Evolutionary conservation across 2,797 vertebrate genomes (phyloP).

Genomic region (Malurus leucopterus): DNA sequence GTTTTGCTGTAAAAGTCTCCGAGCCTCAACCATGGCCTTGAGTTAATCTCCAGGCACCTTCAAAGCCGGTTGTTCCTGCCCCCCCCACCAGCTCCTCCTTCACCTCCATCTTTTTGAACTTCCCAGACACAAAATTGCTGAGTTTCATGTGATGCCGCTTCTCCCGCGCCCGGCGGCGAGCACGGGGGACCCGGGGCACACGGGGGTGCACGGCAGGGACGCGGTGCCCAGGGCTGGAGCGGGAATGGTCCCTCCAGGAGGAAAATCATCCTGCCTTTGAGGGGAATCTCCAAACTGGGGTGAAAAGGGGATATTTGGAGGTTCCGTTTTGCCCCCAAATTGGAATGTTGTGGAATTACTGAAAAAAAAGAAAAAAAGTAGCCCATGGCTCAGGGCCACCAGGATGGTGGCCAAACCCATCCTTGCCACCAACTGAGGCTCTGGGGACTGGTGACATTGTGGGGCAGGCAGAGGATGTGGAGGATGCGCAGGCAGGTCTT

Average conservation of each 20-base stretch:
- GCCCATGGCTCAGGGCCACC: neutral
- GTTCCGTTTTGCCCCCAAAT: neutral
- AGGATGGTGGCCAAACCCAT: fast-evolving
- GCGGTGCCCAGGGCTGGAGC: fast-evolving
- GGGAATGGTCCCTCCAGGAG: neutral
- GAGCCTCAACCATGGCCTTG: conserved; percentile 33
- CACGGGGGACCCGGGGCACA: fast-evolving
- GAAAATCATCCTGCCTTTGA: neutral
- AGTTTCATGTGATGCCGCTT: neutral
- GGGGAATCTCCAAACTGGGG: neutral
- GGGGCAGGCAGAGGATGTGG: neutral
- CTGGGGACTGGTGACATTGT: neutral
- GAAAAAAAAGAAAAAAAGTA: neutral
- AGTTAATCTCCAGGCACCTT: conserved; percentile 51
- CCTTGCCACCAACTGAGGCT: fast-evolving
- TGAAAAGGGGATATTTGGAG: neutral
- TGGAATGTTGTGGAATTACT: neutral
- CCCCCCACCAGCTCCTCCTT: neutral
- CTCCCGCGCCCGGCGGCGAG: fast-evolving
- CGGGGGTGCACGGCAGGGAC: fast-evolving
- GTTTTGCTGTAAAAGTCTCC: conserved; percentile 34
- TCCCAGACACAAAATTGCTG: neutral
- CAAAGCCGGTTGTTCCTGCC: conserved; percentile 14
- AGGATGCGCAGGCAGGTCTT: neutral
- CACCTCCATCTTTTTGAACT: conserved; percentile 31